Evolutionary conservation across 64 coral and sea anemone genomes (phyloP), one percentile per base, ranked within the genome.

Genomic region (Porites australiensis): DNA sequence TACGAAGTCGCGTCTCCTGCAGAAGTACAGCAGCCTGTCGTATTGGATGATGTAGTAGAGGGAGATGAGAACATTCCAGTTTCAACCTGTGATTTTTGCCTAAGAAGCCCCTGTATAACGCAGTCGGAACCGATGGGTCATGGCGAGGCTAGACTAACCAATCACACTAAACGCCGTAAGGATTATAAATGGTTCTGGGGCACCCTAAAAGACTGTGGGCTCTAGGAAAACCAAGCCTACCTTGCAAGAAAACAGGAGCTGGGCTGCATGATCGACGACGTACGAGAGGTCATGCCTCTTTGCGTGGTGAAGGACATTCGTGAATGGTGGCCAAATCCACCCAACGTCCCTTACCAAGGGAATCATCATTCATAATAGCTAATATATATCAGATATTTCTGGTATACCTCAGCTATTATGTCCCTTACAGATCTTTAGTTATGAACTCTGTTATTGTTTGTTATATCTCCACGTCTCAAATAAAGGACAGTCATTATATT

Each of bases 281-380:
- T 89, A 11, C 18, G 73, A 10, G 74, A 89, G 74, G 72, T 78
- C 16, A 89, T 89, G 88, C 88, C 74, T 11, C 23, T 58, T 11
- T 79, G 88, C 77, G 74, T 89, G 64, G 61, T 89, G 16, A 60
- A 64, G 27, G 88, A 89, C 45, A 44, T 79, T 11, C 58, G 88
- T 53, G 52, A 22, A 51, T 23, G 88, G 10, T 89, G 88, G 88
- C 88, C 73, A 77, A 89, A 68, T 69, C 88, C 88, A 22, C 74
- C 88, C 13, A 43, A 79, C 20, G 51, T 89, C 20, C 61, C 88
- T 19, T 89, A 79, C 77, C 59, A 77, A 59, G 73, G 88, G 21
- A 64, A 87, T 55, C 64, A 19, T 23, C 63, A 43, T 68, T 51
- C 64, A 66, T 66, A 66, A 18, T 15, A 18, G 14, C 13, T 19